These are phyloP conservation scores for Erpobdella octoculata DNA, from an alignment of 2,888 invertebrate genomes.

Conservation along the genomic window DNA sequence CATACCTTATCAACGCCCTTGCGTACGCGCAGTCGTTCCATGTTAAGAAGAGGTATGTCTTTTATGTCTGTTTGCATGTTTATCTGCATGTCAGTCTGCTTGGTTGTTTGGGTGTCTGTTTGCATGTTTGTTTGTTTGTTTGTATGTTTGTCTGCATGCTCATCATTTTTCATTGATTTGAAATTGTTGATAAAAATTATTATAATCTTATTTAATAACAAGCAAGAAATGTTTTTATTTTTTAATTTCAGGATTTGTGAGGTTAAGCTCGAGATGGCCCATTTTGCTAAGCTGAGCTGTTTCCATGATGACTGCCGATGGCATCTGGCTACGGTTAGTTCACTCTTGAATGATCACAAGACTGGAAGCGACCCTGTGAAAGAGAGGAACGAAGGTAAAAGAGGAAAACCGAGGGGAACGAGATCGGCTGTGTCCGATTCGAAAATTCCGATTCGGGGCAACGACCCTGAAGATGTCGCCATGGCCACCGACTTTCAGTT, in stretches of 20 bases:
- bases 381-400: background rate
- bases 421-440: no score
- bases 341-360: background rate
- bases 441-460: no score
- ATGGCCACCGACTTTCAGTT: background rate
- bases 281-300: background rate
- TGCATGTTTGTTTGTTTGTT: no score
- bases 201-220: no score
- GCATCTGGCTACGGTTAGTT: background rate
- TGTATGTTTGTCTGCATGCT: no score
- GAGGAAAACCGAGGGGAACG: background rate
- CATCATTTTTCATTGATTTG: no score
- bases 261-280: background rate
- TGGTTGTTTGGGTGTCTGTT: no score
- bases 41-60: conserved; percentile 9
- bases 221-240: no score
- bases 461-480: background rate
- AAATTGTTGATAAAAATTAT: no score
- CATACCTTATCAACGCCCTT: conserved; percentile 12
- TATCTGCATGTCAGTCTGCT: no score
- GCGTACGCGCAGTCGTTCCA: conserved; percentile 4
- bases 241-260: no score
- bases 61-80: no score
- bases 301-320: background rate
- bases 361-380: background rate